Evolutionary conservation across 2,797 vertebrate genomes (phyloP).

Genomic region (Petrocephalus sullivani): DNA sequence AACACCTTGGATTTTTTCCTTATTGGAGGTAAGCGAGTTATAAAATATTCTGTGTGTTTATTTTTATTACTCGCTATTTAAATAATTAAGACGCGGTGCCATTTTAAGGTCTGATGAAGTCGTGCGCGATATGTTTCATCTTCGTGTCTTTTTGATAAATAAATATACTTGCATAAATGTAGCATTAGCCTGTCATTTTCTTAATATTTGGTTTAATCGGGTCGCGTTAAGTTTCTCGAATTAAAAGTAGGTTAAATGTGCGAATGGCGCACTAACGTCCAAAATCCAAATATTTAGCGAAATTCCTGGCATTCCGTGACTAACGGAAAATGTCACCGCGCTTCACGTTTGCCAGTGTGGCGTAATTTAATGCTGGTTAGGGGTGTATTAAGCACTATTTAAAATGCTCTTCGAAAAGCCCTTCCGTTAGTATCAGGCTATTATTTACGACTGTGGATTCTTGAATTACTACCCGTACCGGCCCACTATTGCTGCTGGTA

Average conservation of each 20-base stretch:
- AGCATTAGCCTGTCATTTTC: neutral
- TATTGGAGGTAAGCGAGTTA: constrained; percentile 42
- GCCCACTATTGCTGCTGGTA: neutral
- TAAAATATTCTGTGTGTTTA: neutral
- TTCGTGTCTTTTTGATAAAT: neutral
- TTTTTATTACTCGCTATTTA: neutral
- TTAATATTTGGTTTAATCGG: neutral
- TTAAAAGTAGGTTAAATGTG: neutral
- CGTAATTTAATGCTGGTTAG: neutral
- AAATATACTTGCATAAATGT: neutral
- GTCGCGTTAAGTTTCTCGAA: neutral
- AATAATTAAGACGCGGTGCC: neutral
- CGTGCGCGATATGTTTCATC: neutral
- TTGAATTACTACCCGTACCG: neutral
- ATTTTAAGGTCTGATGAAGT: neutral
- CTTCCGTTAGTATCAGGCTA: neutral
- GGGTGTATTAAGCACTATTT: neutral
- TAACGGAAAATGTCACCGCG: neutral
- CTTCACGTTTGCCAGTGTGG: neutral
- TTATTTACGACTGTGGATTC: neutral
- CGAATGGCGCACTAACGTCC: neutral
- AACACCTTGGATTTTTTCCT: constrained; percentile 41
- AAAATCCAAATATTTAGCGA: neutral
- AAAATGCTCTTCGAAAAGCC: neutral
- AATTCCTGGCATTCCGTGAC: neutral